Evolutionary conservation across 2,888 invertebrate species (phyloP).

Genomic region (Cyclophora albipunctata): DNA sequence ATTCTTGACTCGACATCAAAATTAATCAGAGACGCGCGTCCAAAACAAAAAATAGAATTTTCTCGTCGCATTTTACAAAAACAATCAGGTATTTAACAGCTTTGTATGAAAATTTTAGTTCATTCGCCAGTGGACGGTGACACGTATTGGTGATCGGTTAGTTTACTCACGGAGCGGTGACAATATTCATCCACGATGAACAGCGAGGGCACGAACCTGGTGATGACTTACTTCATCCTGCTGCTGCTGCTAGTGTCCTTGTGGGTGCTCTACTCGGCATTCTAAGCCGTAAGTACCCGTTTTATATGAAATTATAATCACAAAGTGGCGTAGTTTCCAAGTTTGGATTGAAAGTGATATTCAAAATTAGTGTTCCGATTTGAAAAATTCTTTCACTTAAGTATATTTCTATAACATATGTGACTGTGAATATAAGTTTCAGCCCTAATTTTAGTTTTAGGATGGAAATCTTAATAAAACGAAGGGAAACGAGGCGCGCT

Average conservation of each 20-base stretch:
- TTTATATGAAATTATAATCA: slow-evolving; percentile 4
- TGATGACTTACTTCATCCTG: slow-evolving; percentile 80
- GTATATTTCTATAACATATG: too few species aligned
- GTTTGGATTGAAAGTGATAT: too few species aligned
- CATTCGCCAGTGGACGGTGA: slow-evolving; percentile 40
- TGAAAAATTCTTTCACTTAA: too few species aligned
- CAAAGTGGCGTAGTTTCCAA: too few species aligned
- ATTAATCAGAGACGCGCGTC: slow-evolving; percentile 48
- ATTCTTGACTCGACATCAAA: slow-evolving; percentile 33
- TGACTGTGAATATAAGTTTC: too few species aligned
- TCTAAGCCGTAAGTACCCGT: slow-evolving; percentile 44
- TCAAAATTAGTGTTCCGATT: too few species aligned
- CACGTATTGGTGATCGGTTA: slow-evolving; percentile 32
- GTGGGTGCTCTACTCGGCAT: slow-evolving; percentile 80
- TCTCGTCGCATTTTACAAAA: slow-evolving; percentile 37
- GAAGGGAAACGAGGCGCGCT: too few species aligned
- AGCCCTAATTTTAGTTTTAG: too few species aligned
- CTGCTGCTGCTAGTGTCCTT: slow-evolving; percentile 77
- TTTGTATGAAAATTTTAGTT: slow-evolving; percentile 31
- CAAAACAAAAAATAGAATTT: slow-evolving; percentile 49
- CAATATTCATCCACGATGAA: slow-evolving; percentile 9
- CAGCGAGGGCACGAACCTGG: slow-evolving; percentile 77
- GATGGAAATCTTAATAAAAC: too few species aligned
- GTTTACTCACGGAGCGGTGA: slow-evolving; percentile 5
- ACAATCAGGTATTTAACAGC: slow-evolving; percentile 42